Percentiles rank a stretch among this genome's conserved stretches.
phyloP scores from a whole-genome alignment of 2,113 vertebrate species.

The Anguilla rostrata region DNA sequence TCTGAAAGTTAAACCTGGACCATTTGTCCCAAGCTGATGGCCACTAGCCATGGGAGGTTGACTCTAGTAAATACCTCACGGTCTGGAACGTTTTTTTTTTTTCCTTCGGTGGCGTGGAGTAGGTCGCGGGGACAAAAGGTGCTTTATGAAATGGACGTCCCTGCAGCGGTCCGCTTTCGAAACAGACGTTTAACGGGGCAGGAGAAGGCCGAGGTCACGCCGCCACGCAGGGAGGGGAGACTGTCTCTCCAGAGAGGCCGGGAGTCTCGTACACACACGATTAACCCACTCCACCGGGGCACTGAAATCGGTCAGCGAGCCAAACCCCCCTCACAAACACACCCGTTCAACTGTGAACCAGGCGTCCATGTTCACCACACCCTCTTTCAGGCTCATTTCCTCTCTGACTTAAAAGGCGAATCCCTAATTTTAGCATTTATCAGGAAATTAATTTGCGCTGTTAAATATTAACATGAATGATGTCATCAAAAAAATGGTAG shows the following conservation, averaged over 20 bases:
- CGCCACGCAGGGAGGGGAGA: background rate
- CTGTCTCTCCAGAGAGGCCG: background rate
- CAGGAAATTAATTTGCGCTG: background rate
- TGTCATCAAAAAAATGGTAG: background rate
- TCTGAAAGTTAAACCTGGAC: constrained; percentile 16
- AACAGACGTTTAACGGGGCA: background rate
- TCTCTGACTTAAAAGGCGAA: background rate
- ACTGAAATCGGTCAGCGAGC: background rate
- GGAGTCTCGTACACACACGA: background rate
- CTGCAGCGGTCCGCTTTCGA: background rate
- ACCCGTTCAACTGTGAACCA: background rate
- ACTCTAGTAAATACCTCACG: background rate
- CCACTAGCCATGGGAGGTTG: background rate
- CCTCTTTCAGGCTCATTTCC: background rate
- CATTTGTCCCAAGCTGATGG: background rate
- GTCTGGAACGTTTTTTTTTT: background rate
- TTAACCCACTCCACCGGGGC: background rate
- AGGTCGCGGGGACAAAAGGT: too few species aligned
- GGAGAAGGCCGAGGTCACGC: background rate
- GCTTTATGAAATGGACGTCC: background rate
- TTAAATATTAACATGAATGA: background rate
- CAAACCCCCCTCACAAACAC: background rate
- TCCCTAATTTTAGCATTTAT: too few species aligned
- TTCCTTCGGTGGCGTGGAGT: too few species aligned
- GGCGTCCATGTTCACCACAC: background rate